Base-by-base conservation (phyloP, 2,797 vertebrate genomes). In the Podarcis lilfordi region DNA sequence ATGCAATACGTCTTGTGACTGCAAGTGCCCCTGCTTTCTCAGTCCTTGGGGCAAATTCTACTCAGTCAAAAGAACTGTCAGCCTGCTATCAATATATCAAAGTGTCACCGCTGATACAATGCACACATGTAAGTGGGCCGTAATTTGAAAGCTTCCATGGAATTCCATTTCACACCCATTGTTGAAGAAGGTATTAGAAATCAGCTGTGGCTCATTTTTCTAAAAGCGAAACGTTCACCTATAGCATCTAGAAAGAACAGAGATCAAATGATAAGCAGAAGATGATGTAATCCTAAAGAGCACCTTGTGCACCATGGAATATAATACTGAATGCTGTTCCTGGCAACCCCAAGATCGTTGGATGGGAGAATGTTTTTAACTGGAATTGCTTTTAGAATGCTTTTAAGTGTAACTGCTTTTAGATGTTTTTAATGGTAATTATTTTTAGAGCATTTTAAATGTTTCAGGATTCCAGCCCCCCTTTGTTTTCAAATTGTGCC, bases 11-110 rank as follows among this genome's bases (percentile, higher is more conserved):
- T 82, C 84, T 50, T 74, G 50, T 43, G 74, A 77, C 1, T 10
- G 17, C 5, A 87, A 91, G 11, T 89, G 88, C 64, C 88, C 91
- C 74, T 55, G 66, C 71, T 59, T 92, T 75, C 66, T 82, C 64
- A 8, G 64, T 90, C 88, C 74, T 93, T 89, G 84, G 85, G 93
- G 86, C 86, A 91, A n/a, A 84, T 29, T 71, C 74, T 59, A 88
- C 86, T 68, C 76, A 86, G 92, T 89, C 87, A 0, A 9, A 50
- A 74, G 91, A 88, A 84, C 27, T 88, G 80, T 21, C 94, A 84
- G 55, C 61, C 0, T 0, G 80, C 35, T 6, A 35, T 25, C 88
- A 68, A 88, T 87, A 94, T 92, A 88, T 93, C 80, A 86, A 88
- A 82, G 87, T 92, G 86, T 90, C 93, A 85, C 43, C 55, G 9